phyloP scores from a whole-genome alignment of 2,797 vertebrate genomes.

The Onychomys leucogaster region DNA sequence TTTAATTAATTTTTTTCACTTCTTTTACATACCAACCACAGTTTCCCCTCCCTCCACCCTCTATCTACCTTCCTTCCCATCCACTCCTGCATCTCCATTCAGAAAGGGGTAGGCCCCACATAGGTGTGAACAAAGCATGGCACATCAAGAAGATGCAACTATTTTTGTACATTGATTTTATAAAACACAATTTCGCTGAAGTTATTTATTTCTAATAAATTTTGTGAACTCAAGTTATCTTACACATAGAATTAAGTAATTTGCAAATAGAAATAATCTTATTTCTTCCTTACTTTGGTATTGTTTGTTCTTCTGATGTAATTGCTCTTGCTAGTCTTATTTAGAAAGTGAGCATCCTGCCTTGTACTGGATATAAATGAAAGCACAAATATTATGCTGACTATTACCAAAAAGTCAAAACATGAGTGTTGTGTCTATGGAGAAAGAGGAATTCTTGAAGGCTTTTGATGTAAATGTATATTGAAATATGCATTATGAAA shows the following conservation, averaged over 20 bases:
- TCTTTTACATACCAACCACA: no score
- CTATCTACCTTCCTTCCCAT: no score
- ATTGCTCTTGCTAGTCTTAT: not conserved
- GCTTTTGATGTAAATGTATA: not conserved
- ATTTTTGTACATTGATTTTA: not conserved
- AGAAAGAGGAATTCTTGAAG: not conserved
- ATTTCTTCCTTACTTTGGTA: not conserved
- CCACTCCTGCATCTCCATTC: no score
- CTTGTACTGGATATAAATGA: not conserved
- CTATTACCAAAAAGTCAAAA: not conserved
- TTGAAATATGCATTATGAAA: not conserved
- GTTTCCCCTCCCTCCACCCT: no score
- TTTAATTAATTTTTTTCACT: no score
- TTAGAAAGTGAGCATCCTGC: not conserved
- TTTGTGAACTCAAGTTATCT: not conserved
- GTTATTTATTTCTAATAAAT: not conserved
- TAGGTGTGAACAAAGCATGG: no score
- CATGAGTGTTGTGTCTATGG: not conserved
- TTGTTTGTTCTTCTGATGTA: not conserved
- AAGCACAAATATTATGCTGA: not conserved
- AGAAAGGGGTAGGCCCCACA: no score
- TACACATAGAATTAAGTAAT: not conserved
- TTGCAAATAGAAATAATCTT: not conserved
- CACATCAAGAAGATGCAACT: not conserved
- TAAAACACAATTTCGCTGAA: not conserved